Percentiles rank a stretch among this genome's conserved stretches.
Evolutionary conservation across 2,797 vertebrate genomes (phyloP).

Genomic region (Lepus townsendii): DNA sequence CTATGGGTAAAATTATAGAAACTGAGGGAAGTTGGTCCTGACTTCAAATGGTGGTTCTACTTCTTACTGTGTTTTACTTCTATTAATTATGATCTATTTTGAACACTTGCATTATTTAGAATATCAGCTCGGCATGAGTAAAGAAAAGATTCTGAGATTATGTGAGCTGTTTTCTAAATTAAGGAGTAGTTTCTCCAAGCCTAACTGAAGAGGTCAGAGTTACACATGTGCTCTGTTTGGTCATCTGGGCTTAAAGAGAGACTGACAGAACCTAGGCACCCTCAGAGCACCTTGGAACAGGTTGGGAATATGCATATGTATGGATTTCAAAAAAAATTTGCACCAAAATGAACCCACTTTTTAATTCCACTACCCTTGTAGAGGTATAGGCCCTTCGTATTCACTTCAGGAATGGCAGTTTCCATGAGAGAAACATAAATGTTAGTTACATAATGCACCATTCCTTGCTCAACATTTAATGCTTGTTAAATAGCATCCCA

Average conservation of each 20-base stretch:
- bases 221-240: not conserved
- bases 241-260: not conserved
- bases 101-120: not conserved
- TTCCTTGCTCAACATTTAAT: not conserved
- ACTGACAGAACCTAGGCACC: not conserved
- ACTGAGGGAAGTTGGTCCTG: not conserved
- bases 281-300: not conserved
- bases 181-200: not conserved
- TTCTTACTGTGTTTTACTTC: too few relatives aligned
- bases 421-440: not conserved
- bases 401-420: not conserved
- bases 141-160: not conserved
- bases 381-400: not conserved
- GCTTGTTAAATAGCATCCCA: not conserved
- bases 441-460: not conserved
- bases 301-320: not conserved
- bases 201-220: not conserved
- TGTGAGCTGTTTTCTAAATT: conserved; percentile 19
- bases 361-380: too few relatives aligned
- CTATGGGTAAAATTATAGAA: not conserved
- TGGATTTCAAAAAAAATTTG: too few relatives aligned
- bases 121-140: not conserved
- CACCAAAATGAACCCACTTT: too few relatives aligned
- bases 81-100: not conserved
- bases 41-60: not conserved